Evolutionary conservation across 2,888 invertebrate genomes (phyloP).

Genomic region (Chrysotoxum bicinctum): DNA sequence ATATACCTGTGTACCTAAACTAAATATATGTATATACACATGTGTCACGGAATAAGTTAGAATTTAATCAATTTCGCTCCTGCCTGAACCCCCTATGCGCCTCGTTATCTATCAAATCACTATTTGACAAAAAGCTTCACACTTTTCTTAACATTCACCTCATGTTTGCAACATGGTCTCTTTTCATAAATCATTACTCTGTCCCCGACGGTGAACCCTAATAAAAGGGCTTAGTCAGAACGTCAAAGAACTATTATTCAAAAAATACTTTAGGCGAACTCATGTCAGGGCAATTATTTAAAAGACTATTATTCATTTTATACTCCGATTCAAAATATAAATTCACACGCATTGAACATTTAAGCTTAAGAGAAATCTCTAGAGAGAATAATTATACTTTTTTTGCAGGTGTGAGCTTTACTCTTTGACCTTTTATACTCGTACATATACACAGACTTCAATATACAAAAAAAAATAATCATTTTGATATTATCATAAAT

Average conservation of each 20-base stretch:
- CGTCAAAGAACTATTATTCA: conserved; percentile 50
- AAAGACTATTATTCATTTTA: conserved; percentile 11
- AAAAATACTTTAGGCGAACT: conserved; percentile 34
- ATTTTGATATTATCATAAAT: neutral
- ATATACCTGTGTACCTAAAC: too few species aligned
- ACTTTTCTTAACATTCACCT: conserved; percentile 18
- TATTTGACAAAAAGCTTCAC: conserved; percentile 33
- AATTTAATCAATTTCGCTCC: conserved; percentile 26
- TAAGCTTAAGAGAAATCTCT: conserved; percentile 41
- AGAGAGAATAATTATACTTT: conserved; percentile 12
- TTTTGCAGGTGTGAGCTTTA: conserved; percentile 47
- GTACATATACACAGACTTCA: neutral
- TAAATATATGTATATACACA: neutral
- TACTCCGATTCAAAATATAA: neutral
- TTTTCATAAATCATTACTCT: conserved; percentile 19
- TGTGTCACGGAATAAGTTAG: neutral
- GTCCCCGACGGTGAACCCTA: conserved; percentile 29
- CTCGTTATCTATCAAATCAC: neutral
- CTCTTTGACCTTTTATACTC: conserved; percentile 71
- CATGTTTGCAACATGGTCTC: neutral
- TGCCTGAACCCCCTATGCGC: neutral
- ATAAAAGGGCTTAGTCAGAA: conserved; percentile 34
- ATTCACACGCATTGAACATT: neutral
- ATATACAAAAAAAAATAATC: neutral
- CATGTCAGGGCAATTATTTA: conserved; percentile 31